phyloP scores from a whole-genome alignment of 2,888 invertebrate species.

The Agriopis leucophaearia region DNA sequence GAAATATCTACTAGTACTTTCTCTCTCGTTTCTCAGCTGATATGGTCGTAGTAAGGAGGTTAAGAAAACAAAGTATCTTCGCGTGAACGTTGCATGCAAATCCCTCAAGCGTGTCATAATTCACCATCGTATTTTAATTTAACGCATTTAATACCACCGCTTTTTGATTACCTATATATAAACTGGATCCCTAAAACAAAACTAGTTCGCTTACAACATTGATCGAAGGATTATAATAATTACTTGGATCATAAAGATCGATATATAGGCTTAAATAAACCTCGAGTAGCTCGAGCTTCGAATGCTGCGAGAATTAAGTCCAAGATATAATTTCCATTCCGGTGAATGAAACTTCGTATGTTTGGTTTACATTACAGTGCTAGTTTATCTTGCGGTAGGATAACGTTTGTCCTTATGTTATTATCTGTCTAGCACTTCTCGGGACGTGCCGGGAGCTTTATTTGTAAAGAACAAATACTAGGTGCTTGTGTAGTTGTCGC shows the following conservation, averaged over 20 bases:
- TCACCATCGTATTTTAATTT: constrained; percentile 42
- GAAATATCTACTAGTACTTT: constrained; percentile 79
- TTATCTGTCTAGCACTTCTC: constrained; percentile 66
- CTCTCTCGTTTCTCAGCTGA: constrained; percentile 78
- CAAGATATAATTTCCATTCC: constrained; percentile 27
- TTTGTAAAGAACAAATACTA: constrained; percentile 78
- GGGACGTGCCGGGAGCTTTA: constrained; percentile 71
- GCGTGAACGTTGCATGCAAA: constrained; percentile 64
- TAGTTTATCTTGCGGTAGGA: constrained; percentile 45
- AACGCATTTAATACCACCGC: constrained; percentile 44
- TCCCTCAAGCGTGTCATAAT: constrained; percentile 53
- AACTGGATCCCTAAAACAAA: constrained; percentile 43
- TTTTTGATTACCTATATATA: constrained; percentile 37
- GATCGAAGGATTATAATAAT: constrained; percentile 49
- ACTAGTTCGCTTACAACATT: constrained; percentile 51
- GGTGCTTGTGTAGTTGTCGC: constrained; percentile 63
- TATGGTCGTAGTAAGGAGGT: constrained; percentile 78
- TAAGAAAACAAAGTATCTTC: constrained; percentile 80
- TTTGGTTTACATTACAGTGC: constrained; percentile 45
- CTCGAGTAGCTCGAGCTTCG: constrained; percentile 33
- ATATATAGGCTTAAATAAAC: constrained; percentile 30
- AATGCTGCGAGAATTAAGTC: constrained; percentile 34
- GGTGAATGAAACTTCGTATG: constrained; percentile 30
- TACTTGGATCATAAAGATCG: constrained; percentile 33
- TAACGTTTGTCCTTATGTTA: constrained; percentile 63